Conservation (phyloP, 2,113 vertebrate species). For the Nothoprocta perdicaria region DNA sequence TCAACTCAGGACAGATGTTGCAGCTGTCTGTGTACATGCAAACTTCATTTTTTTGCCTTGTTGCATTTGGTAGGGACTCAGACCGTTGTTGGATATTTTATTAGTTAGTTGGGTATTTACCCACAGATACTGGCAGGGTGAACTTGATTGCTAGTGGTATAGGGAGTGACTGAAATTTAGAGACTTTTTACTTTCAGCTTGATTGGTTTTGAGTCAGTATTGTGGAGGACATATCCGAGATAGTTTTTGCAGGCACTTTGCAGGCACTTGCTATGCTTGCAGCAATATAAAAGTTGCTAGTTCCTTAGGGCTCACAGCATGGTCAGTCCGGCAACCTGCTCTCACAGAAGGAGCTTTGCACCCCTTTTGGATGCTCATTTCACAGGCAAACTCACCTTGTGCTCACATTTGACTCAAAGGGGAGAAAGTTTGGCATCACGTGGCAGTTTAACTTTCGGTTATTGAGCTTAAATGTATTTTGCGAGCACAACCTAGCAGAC, state of each 20-base stretch:
- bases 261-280: background rate
- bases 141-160: background rate
- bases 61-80: background rate
- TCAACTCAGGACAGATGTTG: background rate
- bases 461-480: background rate
- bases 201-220: background rate
- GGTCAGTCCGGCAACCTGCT: background rate
- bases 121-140: background rate
- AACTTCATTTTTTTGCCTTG: background rate
- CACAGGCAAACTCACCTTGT: background rate
- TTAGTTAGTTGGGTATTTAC: too few species aligned
- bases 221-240: background rate
- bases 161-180: background rate
- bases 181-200: background rate
- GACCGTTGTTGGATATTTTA: background rate
- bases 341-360: background rate
- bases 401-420: background rate
- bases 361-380: background rate
- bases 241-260: background rate
- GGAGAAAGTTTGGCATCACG: background rate
- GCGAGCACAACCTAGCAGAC: background rate
- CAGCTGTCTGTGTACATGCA: background rate
- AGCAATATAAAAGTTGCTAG: background rate
- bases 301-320: accelerated
- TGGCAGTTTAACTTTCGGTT: background rate